Percentiles rank a stretch among this genome's conserved stretches.
Conservation (phyloP, 2,888 invertebrate species). For the Drepanosiphum platanoidis region DNA sequence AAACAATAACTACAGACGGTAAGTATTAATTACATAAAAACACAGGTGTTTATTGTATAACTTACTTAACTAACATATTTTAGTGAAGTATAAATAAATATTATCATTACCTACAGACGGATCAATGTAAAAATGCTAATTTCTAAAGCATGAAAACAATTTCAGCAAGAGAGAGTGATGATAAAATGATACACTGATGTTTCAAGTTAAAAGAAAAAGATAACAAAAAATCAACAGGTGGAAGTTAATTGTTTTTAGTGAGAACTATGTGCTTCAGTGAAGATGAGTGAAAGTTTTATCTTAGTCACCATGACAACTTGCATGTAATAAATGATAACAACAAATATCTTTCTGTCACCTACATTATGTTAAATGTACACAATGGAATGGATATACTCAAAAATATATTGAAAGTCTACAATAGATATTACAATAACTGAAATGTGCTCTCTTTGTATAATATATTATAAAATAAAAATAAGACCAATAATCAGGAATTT, state of each 20-base stretch:
- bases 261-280: constrained; percentile 52
- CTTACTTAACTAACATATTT: constrained; percentile 6
- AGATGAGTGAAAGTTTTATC: constrained; percentile 31
- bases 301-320: constrained; percentile 48
- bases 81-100: constrained; percentile 8
- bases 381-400: neutral
- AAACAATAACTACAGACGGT: neutral
- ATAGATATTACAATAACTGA: neutral
- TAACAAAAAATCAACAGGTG: constrained; percentile 51
- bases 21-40: neutral
- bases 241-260: constrained; percentile 46
- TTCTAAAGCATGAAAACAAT: constrained; percentile 12
- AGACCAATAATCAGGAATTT: neutral
- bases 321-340: constrained; percentile 36
- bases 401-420: neutral
- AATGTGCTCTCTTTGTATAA: neutral
- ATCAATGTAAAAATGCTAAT: neutral
- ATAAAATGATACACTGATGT: neutral
- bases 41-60: neutral
- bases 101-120: neutral
- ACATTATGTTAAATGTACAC: constrained; percentile 9
- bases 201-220: constrained; percentile 13
- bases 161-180: constrained; percentile 22
- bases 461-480: neutral
- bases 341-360: neutral